A percentile compares a stretch with the other conserved stretches of the same genome.
These are phyloP conservation scores for Macaca fascicularis DNA, from an alignment of 2,113 vertebrate species.

Conservation along the genomic window DNA sequence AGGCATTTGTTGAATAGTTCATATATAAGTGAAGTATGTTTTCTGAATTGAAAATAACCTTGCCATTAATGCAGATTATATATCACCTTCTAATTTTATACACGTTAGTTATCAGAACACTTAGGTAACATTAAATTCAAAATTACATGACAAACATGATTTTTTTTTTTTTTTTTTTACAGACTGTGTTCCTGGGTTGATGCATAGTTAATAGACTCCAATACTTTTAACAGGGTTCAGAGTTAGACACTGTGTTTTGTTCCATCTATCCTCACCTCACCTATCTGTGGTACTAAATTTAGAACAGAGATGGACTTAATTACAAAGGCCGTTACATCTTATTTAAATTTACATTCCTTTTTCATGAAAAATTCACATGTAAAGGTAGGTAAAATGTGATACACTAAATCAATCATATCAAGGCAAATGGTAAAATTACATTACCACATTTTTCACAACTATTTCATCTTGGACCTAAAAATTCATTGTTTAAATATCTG, in stretches of 20 bases:
- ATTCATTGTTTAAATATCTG: neutral
- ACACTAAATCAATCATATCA: slow-evolving; percentile 9
- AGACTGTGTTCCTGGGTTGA: neutral
- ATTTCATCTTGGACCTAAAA: neutral
- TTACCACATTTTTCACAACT: neutral
- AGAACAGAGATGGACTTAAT: neutral
- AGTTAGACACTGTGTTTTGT: neutral
- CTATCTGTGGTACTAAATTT: neutral
- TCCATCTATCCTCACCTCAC: neutral
- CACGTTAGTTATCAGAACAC: neutral
- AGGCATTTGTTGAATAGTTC: neutral
- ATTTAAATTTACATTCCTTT: neutral
- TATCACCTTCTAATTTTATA: neutral
- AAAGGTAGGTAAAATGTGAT: neutral
- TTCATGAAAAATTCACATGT: slow-evolving; percentile 28
- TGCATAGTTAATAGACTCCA: neutral
- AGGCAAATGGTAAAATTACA: neutral
- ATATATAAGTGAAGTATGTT: neutral
- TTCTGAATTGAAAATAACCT: neutral
- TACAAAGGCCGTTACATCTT: neutral
- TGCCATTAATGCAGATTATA: neutral
- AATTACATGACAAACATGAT: neutral
- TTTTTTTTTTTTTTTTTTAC: neutral
- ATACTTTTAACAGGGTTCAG: neutral
- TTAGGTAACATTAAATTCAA: neutral